phyloP scores from a whole-genome alignment of 2,113 vertebrate species.

The Urocolius indicus region DNA sequence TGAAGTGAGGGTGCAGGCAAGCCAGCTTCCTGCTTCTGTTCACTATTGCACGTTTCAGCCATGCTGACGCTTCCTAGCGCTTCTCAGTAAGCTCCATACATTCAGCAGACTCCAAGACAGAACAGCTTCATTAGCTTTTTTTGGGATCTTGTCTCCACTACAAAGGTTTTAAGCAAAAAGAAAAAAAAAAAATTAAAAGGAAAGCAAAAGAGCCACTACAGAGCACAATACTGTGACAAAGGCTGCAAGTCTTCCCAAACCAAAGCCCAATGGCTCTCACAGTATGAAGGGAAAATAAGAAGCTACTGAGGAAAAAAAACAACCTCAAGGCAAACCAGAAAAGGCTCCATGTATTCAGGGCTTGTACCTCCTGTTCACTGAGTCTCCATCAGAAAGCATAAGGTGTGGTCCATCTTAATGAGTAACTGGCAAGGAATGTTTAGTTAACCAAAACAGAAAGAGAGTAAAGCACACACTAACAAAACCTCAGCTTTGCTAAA shows the following conservation, averaged over 20 bases:
- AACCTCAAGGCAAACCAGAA: background rate
- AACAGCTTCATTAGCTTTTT: background rate
- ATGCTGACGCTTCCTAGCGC: rapidly evolving
- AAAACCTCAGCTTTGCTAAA: background rate
- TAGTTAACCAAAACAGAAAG: background rate
- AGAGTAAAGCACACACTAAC: background rate
- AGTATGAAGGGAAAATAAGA: background rate
- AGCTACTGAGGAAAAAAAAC: background rate
- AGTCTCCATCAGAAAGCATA: background rate
- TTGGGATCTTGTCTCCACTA: background rate
- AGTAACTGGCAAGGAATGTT: background rate
- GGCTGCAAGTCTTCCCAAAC: background rate
- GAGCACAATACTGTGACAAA: background rate
- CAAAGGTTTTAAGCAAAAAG: background rate
- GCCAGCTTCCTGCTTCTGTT: background rate
- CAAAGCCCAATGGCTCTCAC: background rate
- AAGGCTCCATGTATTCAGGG: background rate
- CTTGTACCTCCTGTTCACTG: background rate
- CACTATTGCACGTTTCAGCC: background rate
- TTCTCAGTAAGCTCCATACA: background rate
- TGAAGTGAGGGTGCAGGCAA: background rate
- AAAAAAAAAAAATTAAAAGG: too few relatives aligned
- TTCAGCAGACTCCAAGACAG: background rate
- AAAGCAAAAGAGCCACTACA: background rate
- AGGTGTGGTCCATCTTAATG: background rate